Evolutionary conservation across 37 sponge, comb jelly and placozoan genomes (phyloP), one percentile per base, ranked within the genome.

Genomic region (Aplysina aerophoba): DNA sequence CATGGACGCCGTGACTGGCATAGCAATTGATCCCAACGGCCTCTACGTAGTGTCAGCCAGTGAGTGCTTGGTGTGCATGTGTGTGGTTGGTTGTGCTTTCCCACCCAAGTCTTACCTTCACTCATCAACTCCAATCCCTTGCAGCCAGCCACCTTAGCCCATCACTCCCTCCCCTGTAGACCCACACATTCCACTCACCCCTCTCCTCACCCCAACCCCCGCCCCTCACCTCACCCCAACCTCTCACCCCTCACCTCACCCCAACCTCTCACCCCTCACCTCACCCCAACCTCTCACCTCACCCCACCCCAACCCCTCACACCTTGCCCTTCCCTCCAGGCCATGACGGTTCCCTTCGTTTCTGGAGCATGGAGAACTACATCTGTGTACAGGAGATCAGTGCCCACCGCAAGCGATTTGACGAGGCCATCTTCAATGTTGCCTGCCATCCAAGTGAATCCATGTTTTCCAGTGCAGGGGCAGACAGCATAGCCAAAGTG

Each of bases 11-110:
- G 97, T 98, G 24, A 95, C 90, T 31, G 89, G 95, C 1, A 53
- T 98, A 53, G 92, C 97, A 25, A 84, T 96, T 62, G 99, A 98
- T 80, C 97, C 97, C 0, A 92, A 93, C 69, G 99, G 99, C 13
- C 91, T 96, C 55, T 96, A 92, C 74, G 81, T 96, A n/a, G 79
- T 96, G 15, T 92, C 99, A 40, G 93, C 93, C 84, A 89, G 97
- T 97, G 71, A 82, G 95, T 87, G 19, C 11, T 36, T 4, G 50
- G 3, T 63, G 28, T 28, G 24, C 24, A 63, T 8, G 65, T 63
- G 65, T 83, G 15, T 39, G 14, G 15, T 8, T 78, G 33, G 27
- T 19, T 2, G 50, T 12, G 17, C 6, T 37, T 59, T 65, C 25
- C 24, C 0, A 33, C 40, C 37, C 28, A 22, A n/a, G 22, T 16